Base-by-base conservation (phyloP, 2,797 vertebrate genomes). In the Melanotaenia trifasciata region DNA sequence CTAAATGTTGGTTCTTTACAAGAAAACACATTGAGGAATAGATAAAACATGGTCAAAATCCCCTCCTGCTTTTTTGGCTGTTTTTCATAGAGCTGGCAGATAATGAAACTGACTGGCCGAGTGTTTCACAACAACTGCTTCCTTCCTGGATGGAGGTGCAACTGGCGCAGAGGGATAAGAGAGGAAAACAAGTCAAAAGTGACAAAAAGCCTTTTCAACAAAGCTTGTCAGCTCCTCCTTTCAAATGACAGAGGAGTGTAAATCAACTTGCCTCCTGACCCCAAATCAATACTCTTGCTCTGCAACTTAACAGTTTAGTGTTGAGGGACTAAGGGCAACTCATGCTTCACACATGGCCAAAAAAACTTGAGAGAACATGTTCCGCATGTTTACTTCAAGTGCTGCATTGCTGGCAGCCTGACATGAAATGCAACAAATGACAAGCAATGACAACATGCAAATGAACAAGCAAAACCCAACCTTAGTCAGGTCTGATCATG, bases 231-330 rank as follows among this genome's bases (percentile, higher is more conserved):
- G 73, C 64, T 78, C 79, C 74, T 76, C 70, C 80, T 40, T 76
- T 74, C 82, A 91, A 93, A 92, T 68, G 78, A 91, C 84, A 87
- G 2, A 80, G 89, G 81, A 93, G 89, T 87, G 85, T 91, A 94
- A 95, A 95, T 89, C 95, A 95, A 94, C 85, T 22, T 0, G 47
- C 65, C 58, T 58, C 38, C 72, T 73, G 70, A 57, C 70, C 70
- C 79, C 67, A 58, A 26, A 91, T 90, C 87, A 86, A 83, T 92
- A 82, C 76, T 72, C 58, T 69, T 30, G 43, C 70, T 89, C 74
- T 78, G 71, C 75, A 75, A 35, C 72, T 43, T 47, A 30, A 67
- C 63, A 38, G 60, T 22, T 14, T 57, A 78, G 70, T 62, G 58
- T 82, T 78, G 70, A 81, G 32, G 47, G 8, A 7, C 54, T 36